Evolutionary conservation across 2,888 invertebrate species (phyloP), one percentile per base, ranked within the genome.

Genomic region (Blera fallax): DNA sequence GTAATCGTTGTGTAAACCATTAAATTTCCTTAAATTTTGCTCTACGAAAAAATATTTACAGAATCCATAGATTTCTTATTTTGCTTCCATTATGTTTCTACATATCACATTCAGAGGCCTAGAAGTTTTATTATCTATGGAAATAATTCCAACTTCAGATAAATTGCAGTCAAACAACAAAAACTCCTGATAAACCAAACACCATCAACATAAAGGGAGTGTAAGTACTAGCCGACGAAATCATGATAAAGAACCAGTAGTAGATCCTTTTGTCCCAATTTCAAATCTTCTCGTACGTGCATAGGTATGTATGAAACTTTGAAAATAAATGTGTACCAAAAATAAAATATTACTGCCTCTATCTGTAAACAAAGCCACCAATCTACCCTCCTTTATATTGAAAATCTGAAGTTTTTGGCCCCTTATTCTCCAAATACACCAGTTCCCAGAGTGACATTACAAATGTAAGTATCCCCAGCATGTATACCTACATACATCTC

Each of bases 171-270:
- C 34, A 34, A 4, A 62, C 24, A 43, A 62, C 18, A 45, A 16
- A 24, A 65, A 14, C 4, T 21, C 34, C 45, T 18, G 16, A 60
- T 43, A 43, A n/a, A 24, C 2, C 16, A 56, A n/a, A 11, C 6
- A 10, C 29, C 29, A 3, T 7, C 21, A 14, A 40, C 8, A 37
- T 37, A 11, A 8, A 37, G 34, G 3, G n/a, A 45, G 34, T 21
- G 18, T 16, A 40, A 32, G 14, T 58, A 24, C 54, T 24, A 73
- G 72, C 72, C 64, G 24, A 73, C 73, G 73, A 80, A 80, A 73
- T 80, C 73, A 65, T 45, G 72, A 79, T 79, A 56, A 54, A 11
- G 34, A 64, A 21, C 24, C 58, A 34, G 37, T 18, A 29, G 32
- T 34, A 56, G 56, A 52, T 37, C 24, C 21, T n/a, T 21, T 40